A percentile compares a stretch with the other conserved stretches of the same genome.
These are phyloP conservation scores for Tylochromis polylepis DNA, from an alignment of 2,113 vertebrate genomes.

Conservation along the genomic window DNA sequence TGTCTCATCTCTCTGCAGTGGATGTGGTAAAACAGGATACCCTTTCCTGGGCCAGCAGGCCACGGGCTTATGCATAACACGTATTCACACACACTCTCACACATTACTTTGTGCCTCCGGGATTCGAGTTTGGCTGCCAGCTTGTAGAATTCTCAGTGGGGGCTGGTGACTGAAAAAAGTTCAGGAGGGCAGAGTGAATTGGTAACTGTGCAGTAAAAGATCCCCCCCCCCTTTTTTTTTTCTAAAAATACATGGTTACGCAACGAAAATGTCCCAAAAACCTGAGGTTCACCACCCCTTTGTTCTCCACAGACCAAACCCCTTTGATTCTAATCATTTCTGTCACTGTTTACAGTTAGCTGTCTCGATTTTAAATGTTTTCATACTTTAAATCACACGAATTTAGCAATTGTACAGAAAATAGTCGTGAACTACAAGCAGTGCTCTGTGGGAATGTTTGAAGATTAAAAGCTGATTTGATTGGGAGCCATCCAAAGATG, in stretches of 20 bases:
- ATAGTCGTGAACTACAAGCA: neutral
- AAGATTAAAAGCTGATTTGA: conserved; percentile 19
- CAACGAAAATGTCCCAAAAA: neutral
- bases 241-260: conserved; percentile 12
- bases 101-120: neutral
- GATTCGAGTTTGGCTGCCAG: neutral
- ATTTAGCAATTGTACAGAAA: neutral
- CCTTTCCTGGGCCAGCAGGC: conserved; percentile 35
- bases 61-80: neutral
- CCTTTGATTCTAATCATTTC: neutral
- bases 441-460: neutral
- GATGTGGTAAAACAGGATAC: conserved; percentile 30
- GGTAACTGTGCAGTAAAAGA: neutral
- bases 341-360: neutral
- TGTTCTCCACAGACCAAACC: neutral
- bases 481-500: neutral
- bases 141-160: conserved; percentile 1
- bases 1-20: conserved; percentile 13
- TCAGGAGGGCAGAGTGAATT: neutral
- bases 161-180: neutral
- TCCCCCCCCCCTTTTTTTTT: too few species aligned
- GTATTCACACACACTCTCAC: neutral
- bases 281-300: neutral
- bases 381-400: neutral
- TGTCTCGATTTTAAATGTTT: neutral